These are phyloP conservation scores for Rhinoraja longicauda DNA, from an alignment of 2,797 vertebrate species.

Conservation along the genomic window DNA sequence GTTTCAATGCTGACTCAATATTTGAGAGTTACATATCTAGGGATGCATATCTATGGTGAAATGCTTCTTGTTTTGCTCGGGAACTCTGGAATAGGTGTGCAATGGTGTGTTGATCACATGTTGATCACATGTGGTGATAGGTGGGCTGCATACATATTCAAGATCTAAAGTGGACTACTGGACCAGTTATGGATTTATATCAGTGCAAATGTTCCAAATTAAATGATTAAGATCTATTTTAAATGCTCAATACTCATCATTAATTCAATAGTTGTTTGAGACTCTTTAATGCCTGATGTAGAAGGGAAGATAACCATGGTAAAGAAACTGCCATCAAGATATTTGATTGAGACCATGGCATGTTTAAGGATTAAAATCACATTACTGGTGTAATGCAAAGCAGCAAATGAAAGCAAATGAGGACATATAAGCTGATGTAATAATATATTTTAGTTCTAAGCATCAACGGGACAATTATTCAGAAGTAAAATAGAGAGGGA, in stretches of 20 bases:
- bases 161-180: background rate
- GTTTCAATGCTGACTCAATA: background rate
- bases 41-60: background rate
- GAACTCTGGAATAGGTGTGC: background rate
- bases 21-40: background rate
- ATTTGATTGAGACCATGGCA: background rate
- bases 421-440: background rate
- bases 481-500: background rate
- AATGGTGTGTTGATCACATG: background rate
- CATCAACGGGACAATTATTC: background rate
- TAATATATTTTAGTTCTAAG: background rate
- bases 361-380: background rate
- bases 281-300: background rate
- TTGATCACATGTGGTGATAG: too few relatives aligned
- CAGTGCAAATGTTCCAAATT: background rate
- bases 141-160: background rate
- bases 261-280: background rate
- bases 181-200: background rate
- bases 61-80: background rate
- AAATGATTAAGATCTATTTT: background rate
- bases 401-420: background rate
- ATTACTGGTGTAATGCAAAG: background rate
- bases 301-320: background rate
- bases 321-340: background rate
- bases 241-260: background rate